phyloP scores from a whole-genome alignment of 1,140 invertebrate species.

The Procambarus clarkii region DNA sequence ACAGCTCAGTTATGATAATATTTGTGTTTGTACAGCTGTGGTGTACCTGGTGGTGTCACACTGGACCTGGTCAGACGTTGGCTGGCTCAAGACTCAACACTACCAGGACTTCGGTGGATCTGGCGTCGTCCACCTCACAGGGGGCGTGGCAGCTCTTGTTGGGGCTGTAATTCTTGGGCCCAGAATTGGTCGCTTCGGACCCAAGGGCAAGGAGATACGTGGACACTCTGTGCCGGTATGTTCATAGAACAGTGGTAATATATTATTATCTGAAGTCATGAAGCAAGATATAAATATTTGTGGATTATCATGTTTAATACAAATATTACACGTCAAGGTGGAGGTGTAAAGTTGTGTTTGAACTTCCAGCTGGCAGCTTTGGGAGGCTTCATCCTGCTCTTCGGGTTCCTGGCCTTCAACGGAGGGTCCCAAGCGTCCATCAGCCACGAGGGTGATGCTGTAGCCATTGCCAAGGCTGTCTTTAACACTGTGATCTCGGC shows the following conservation, averaged over 20 bases:
- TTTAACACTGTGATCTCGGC: conserved; percentile 80
- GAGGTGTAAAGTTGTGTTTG: too few relatives aligned
- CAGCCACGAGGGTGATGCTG: conserved; percentile 76
- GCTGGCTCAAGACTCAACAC: conserved; percentile 75
- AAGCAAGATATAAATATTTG: too few relatives aligned
- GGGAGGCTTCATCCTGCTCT: conserved; percentile 80
- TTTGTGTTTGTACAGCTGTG: conserved; percentile 72
- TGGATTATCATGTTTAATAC: too few relatives aligned
- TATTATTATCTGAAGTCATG: too few relatives aligned
- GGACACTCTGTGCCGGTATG: conserved; percentile 72
- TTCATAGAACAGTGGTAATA: background rate
- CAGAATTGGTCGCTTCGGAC: conserved; percentile 76
- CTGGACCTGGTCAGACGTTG: conserved; percentile 79
- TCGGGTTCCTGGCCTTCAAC: conserved; percentile 82
- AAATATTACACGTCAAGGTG: too few relatives aligned
- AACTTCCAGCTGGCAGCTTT: conserved; percentile 77
- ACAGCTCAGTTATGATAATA: conserved; percentile 73
- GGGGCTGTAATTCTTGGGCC: conserved; percentile 78
- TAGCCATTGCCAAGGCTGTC: conserved; percentile 76
- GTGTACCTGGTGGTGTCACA: conserved; percentile 80
- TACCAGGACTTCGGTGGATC: conserved; percentile 76
- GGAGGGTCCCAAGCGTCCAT: conserved; percentile 78
- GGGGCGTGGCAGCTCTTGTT: conserved; percentile 78
- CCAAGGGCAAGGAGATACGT: conserved; percentile 77
- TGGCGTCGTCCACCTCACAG: conserved; percentile 79